Evolutionary conservation across 2,797 vertebrate genomes (phyloP).

Genomic region (Alouatta caraya): DNA sequence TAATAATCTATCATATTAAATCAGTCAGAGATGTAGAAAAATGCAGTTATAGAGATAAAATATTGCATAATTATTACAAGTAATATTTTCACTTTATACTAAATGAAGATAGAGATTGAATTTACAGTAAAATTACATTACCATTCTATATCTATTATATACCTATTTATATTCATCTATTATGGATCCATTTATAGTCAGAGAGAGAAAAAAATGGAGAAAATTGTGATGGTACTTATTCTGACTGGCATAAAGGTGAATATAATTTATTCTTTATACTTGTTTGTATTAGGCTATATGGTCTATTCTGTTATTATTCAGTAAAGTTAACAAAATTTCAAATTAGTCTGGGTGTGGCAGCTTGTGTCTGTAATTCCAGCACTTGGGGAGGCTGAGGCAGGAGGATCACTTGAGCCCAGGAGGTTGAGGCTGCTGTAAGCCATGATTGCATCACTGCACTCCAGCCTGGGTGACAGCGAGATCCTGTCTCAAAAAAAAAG

Average conservation of each 20-base stretch:
- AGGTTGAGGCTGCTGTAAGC: too few species aligned
- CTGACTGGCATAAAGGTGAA: constrained; percentile 23
- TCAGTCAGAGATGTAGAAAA: not conserved
- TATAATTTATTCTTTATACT: not conserved
- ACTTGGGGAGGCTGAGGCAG: too few species aligned
- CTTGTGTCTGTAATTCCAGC: too few species aligned
- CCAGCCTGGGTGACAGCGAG: too few species aligned
- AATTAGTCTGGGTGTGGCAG: not conserved
- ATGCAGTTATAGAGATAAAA: not conserved
- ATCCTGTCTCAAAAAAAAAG: too few species aligned
- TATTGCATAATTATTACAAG: constrained; percentile 36
- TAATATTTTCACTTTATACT: not conserved
- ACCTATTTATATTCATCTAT: not conserved
- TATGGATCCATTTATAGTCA: constrained; percentile 15
- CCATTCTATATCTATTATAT: not conserved
- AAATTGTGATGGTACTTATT: not conserved
- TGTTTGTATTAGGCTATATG: not conserved
- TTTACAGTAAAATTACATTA: not conserved
- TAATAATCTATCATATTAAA: constrained; percentile 1
- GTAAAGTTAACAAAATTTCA: not conserved
- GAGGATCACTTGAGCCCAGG: too few species aligned
- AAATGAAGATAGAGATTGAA: not conserved
- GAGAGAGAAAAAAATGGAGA: not conserved
- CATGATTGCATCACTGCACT: too few species aligned
- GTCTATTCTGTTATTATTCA: not conserved